These are phyloP conservation scores for Esox niger DNA, from an alignment of 2,113 vertebrate genomes.

Conservation along the genomic window DNA sequence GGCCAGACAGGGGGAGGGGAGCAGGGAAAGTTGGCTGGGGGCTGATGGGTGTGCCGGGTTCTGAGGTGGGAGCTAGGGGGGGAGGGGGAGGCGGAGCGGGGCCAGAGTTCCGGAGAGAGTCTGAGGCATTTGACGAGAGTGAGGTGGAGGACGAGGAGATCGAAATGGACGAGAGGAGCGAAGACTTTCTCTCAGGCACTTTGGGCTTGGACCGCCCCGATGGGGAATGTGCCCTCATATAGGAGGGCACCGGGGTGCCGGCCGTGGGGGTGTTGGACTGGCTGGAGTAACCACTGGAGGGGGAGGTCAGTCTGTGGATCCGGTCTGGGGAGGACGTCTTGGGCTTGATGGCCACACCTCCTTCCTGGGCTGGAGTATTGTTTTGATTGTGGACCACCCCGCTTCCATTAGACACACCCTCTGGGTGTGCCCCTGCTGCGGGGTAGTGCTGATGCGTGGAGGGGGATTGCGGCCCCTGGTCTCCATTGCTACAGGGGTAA, in stretches of 20 bases:
- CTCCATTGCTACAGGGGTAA: slow-evolving; percentile 69
- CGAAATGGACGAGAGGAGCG: slow-evolving; percentile 87
- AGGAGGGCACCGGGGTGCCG: slow-evolving; percentile 88
- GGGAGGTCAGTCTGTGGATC: slow-evolving; percentile 88
- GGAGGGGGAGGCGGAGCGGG: slow-evolving; percentile 60
- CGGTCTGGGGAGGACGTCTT: slow-evolving; percentile 87
- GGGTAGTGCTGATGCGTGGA: slow-evolving; percentile 38
- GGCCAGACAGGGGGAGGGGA: slow-evolving; percentile 33
- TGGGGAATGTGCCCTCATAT: slow-evolving; percentile 79
- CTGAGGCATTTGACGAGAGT: slow-evolving; percentile 90
- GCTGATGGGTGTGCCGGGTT: slow-evolving; percentile 52
- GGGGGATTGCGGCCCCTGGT: slow-evolving; percentile 66
- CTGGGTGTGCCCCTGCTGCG: slow-evolving; percentile 41
- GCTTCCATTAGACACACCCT: slow-evolving; percentile 63
- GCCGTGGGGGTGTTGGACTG: slow-evolving; percentile 97
- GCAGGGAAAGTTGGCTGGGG: slow-evolving; percentile 57
- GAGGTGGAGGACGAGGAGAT: slow-evolving; percentile 93
- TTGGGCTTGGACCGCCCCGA: slow-evolving; percentile 82
- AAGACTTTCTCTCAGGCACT: slow-evolving; percentile 96
- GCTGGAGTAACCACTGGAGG: slow-evolving; percentile 96
- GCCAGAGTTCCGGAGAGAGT: slow-evolving; percentile 72
- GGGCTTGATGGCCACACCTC: slow-evolving; percentile 66
- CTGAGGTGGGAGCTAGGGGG: slow-evolving; percentile 36
- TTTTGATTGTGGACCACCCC: slow-evolving; percentile 56
- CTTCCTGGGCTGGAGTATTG: slow-evolving; percentile 55